Evolutionary conservation across 2,888 invertebrate species (phyloP).

Genomic region (Cantharis nigra): DNA sequence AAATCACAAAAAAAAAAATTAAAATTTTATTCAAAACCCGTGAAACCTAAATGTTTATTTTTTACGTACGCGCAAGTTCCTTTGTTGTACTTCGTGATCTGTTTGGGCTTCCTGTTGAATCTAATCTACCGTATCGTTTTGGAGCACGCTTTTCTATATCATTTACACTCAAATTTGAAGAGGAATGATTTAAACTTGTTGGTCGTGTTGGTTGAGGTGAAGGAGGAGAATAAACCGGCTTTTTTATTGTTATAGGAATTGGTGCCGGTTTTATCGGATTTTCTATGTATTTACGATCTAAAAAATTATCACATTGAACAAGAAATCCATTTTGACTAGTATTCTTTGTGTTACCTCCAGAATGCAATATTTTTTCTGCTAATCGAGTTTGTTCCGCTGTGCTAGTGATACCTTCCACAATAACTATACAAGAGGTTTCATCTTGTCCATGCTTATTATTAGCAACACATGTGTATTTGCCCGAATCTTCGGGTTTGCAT

Average conservation of each 20-base stretch:
- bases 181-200: constrained; percentile 54
- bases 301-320: background rate
- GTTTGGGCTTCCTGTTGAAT: constrained; percentile 78
- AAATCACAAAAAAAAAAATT: background rate
- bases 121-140: constrained; percentile 73
- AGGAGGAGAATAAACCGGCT: constrained; percentile 57
- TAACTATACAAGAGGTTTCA: constrained; percentile 93
- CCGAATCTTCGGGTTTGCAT: constrained; percentile 93
- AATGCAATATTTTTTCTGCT: constrained; percentile 87
- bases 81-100: constrained; percentile 89
- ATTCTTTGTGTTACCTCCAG: constrained; percentile 63
- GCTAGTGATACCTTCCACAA: constrained; percentile 84
- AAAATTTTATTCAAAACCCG: background rate
- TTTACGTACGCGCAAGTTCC: constrained; percentile 78
- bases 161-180: constrained; percentile 54
- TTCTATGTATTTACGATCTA: constrained; percentile 85
- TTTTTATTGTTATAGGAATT: constrained; percentile 70
- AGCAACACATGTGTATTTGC: constrained; percentile 93
- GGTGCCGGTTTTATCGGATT: constrained; percentile 81
- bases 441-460: constrained; percentile 93
- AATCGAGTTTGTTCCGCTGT: constrained; percentile 82
- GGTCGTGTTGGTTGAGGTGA: constrained; percentile 52
- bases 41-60: background rate
- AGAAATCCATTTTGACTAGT: background rate
- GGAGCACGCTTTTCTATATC: constrained; percentile 57